Base-by-base conservation (phyloP, 2,797 vertebrate genomes). In the Liasis olivaceus region DNA sequence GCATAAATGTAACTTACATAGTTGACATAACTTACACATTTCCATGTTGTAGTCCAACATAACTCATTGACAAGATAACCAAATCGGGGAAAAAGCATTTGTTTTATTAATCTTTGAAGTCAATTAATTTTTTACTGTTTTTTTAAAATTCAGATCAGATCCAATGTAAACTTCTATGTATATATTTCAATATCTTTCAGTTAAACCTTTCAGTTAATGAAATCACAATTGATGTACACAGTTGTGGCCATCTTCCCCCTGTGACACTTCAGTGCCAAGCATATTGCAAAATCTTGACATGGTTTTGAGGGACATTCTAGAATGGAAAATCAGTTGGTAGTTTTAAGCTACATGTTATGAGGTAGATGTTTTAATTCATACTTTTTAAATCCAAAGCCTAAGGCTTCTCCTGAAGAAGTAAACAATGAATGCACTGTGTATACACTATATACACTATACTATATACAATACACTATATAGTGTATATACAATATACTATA, bases 381-480 rank as follows among this genome's bases (percentile, higher is more conserved):
- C 36, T 96, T 97, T 96, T 96, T 96, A 42, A 36, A 97, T 97
- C 97, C 91, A 94, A 96, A 95, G 95, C 95, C 59, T 93, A 95
- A 94, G 95, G 84, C 51, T 51, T 51, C 51, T 51, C 51, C 90
- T 14, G 36, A 58, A 60, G 59, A 77, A 66, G 89, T 96, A 91
- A 94, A 92, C 91, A 94, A 91, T 93, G 47, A 63, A 94, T 85
- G 59, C 22, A 28, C 31, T 91, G 84, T 91, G 88, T 89, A 42
- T 42, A 42, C 3, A 42, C 42, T 42, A 42, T 42, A 42, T 42
- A 42, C 42, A 42, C 42, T 42, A 42, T 42, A 42, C 42, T 42
- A 42, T 42, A 42, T 1, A 0, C 31, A 64, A 95, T 64, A 47
- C 26, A 22, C 36, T 36, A 62, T 91, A 88, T 87, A 42, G 42